Percentiles rank a stretch among this genome's conserved stretches.
These are phyloP conservation scores for Circaetus cinerascens DNA, from an alignment of 2,113 vertebrate species.

Conservation along the genomic window DNA sequence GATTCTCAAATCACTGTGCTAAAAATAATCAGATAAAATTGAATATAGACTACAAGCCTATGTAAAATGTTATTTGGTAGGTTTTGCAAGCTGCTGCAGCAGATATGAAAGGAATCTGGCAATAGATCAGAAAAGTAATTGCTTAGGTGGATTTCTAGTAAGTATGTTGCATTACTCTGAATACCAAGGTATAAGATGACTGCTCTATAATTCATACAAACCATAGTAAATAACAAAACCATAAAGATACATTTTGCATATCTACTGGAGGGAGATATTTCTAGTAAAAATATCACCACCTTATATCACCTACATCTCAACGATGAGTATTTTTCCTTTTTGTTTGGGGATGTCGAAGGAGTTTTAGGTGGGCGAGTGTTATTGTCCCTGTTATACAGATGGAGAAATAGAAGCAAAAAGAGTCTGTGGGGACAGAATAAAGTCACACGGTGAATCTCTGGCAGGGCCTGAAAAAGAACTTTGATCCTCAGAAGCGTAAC, in stretches of 20 bases:
- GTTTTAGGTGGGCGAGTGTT: background rate
- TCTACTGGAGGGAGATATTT: background rate
- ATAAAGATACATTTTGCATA: background rate
- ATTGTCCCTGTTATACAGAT: background rate
- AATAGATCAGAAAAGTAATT: conserved; percentile 48
- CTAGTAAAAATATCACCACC: background rate
- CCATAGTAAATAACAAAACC: background rate
- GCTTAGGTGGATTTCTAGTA: conserved; percentile 40
- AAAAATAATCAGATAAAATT: conserved; percentile 69
- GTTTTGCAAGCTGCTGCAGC: conserved; percentile 24
- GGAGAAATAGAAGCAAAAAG: background rate
- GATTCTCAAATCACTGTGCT: conserved; percentile 67
- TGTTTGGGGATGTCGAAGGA: background rate
- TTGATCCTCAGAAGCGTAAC: background rate
- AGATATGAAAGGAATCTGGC: conserved; percentile 35
- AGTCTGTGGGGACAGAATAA: background rate
- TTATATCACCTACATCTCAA: background rate
- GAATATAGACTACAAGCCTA: conserved; percentile 57
- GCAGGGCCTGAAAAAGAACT: background rate
- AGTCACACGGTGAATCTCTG: background rate
- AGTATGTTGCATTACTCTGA: background rate
- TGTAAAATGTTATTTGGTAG: conserved; percentile 64
- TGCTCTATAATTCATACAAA: background rate
- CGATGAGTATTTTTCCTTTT: background rate
- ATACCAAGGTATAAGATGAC: background rate